These are phyloP conservation scores for Drosophila siamana DNA, from an alignment of 2,888 invertebrate species.

Conservation along the genomic window DNA sequence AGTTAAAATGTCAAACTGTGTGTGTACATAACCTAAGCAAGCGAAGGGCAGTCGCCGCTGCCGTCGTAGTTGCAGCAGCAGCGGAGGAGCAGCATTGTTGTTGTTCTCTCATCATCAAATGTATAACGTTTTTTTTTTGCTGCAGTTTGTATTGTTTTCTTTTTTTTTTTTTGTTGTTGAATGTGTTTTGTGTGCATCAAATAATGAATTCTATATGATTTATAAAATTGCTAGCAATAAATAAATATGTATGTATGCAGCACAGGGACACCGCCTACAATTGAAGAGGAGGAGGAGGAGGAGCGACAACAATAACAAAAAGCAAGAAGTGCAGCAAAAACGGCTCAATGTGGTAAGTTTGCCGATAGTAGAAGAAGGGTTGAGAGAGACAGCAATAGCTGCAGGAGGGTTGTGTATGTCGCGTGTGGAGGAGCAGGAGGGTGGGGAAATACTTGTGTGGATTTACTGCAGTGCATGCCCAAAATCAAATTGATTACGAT, in stretches of 20 bases:
- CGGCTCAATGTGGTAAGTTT: constrained; percentile 45
- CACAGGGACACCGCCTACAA: constrained; percentile 53
- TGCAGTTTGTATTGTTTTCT: constrained; percentile 16
- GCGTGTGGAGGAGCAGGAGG: not conserved
- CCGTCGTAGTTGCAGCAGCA: constrained; percentile 2
- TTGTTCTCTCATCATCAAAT: constrained; percentile 28
- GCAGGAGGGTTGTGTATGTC: not conserved
- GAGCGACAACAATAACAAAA: constrained; percentile 22
- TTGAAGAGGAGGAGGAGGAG: constrained; percentile 21
- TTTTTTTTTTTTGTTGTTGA: constrained; percentile 7
- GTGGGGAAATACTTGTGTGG: constrained; percentile 3
- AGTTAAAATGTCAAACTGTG: constrained; percentile 45
- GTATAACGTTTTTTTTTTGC: constrained; percentile 18
- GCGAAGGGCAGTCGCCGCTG: constrained; percentile 47
- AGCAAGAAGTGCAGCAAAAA: constrained; percentile 14
- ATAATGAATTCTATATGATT: constrained; percentile 7
- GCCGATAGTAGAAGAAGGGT: not conserved
- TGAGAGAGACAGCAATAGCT: not conserved
- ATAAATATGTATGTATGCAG: constrained; percentile 34
- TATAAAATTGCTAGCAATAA: not conserved
- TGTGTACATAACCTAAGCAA: constrained; percentile 56
- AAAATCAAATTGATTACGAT: constrained; percentile 50
- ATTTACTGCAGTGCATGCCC: constrained; percentile 32
- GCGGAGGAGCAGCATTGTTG: constrained; percentile 31
- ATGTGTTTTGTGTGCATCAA: not conserved